Evolutionary conservation across 2,888 invertebrate species (phyloP).

Genomic region (Catocala fraxini): DNA sequence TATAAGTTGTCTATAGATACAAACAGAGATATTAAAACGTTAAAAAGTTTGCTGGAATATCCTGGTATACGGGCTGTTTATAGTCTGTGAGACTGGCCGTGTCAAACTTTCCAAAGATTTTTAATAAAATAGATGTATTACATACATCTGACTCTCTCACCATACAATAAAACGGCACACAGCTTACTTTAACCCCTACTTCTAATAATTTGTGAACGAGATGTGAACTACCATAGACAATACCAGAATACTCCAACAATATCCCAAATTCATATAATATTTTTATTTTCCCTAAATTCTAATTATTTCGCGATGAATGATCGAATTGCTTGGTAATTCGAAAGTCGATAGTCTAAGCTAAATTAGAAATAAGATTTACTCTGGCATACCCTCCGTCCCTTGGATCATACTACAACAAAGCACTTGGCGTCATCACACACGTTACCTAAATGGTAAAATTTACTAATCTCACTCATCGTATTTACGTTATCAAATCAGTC

Average conservation of each 20-base stretch:
- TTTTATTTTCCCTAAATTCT: constrained; percentile 78
- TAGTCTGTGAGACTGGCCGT: constrained; percentile 76
- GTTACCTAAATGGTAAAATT: constrained; percentile 76
- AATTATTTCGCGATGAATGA: constrained; percentile 87
- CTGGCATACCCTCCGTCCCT: constrained; percentile 75
- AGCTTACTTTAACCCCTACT: constrained; percentile 41
- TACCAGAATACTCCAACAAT: constrained; percentile 67
- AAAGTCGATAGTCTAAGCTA: constrained; percentile 78
- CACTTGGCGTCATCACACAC: constrained; percentile 76
- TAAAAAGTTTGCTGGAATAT: constrained; percentile 67
- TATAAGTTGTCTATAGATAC: constrained; percentile 81
- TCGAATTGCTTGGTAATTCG: constrained; percentile 87
- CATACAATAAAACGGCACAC: constrained; percentile 45
- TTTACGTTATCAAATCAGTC: constrained; percentile 80
- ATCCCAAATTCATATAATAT: constrained; percentile 78
- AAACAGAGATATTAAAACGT: constrained; percentile 83
- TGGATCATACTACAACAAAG: constrained; percentile 76
- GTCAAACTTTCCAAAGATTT: constrained; percentile 41
- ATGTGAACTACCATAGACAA: constrained; percentile 54
- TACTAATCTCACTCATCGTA: constrained; percentile 81
- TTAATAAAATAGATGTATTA: constrained; percentile 71
- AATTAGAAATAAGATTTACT: constrained; percentile 79
- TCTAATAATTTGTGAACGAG: constrained; percentile 47
- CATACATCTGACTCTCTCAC: constrained; percentile 69
- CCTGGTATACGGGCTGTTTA: constrained; percentile 67